Base-by-base conservation (phyloP, 2,888 invertebrate genomes). In the Pachymerium ferrugineum region DNA sequence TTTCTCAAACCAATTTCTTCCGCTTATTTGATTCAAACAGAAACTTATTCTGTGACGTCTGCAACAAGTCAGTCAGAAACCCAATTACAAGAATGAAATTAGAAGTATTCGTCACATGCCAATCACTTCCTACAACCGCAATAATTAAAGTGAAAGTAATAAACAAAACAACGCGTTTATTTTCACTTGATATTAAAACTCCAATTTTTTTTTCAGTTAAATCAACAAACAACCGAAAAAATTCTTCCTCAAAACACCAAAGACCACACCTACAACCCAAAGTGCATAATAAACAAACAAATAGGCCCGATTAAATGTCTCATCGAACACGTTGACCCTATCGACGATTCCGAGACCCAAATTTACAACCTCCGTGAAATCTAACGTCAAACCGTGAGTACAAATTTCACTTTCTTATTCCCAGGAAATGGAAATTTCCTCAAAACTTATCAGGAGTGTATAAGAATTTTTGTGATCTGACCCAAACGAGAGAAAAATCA, bases 301-400 rank as follows among this genome's bases (percentile, higher is more conserved):
- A 47, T 47, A 10, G 47, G 47, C 16, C 47, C 47, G 2, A 10
- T 47, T 16, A 47, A 47, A 5, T 47, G 47, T 22, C 22, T 47
- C 16, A 47, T 47, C 16, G 47, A 47, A 47, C 47, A 47, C 16
- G 19, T 47, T 47, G 19, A 47, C 22, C 16, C 47, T 22, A 4
- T 47, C 47, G 47, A 47, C 16, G 47, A 47, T 10, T 19, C 47
- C 1, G 47, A 19, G 8, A 22, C 47, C n/a, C 47, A 47, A 22
- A 12, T 47, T 1, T 16, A 16, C 4, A 19, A 22, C 22, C 22
- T 47, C 8, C 22, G 47, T 19, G 47, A 47, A 47, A 16, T 47
- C 22, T 47, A 47, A 47, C n/a, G n/a, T n/a, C n/a, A 47, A 47
- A 47, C 38, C 47, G 47, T 47, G 47, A 47, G 22, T 47, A 47